Percentiles rank a stretch among this genome's conserved stretches.
Conservation (phyloP, 2,888 invertebrate genomes). For the Griposia aprilina region DNA sequence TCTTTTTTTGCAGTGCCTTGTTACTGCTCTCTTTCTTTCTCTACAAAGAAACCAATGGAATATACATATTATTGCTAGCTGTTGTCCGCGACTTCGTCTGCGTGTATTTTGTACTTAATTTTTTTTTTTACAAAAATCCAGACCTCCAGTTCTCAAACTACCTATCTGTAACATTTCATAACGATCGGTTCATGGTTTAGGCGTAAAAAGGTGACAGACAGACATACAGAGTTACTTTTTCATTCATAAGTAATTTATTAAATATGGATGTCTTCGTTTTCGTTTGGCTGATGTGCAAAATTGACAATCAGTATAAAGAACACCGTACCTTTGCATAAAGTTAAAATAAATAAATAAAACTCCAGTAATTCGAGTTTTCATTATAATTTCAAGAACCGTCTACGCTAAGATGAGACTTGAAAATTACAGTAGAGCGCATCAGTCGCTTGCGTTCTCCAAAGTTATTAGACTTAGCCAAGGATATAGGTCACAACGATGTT, state of each 20-base stretch:
- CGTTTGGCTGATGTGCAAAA: neutral
- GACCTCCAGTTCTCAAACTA: neutral
- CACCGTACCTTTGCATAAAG: no score
- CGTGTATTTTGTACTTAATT: neutral
- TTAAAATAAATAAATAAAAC: neutral
- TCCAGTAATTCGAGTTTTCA: neutral
- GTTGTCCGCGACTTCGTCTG: neutral
- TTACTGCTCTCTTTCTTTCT: neutral
- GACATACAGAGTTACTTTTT: neutral
- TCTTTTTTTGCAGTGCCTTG: neutral
- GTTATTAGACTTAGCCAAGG: slow-evolving; percentile 48
- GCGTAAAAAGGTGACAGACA: neutral
- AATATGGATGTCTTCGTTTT: neutral
- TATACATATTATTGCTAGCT: neutral
- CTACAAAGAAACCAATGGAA: neutral
- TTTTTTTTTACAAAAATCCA: neutral
- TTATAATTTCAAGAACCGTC: slow-evolving; percentile 1
- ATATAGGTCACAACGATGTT: slow-evolving; percentile 58
- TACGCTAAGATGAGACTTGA: slow-evolving; percentile 12
- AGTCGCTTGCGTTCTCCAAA: slow-evolving; percentile 35
- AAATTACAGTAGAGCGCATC: slow-evolving; percentile 43
- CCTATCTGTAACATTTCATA: neutral
- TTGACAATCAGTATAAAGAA: neutral
- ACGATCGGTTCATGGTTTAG: neutral
- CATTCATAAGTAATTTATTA: neutral